phyloP scores from a whole-genome alignment of 1,140 invertebrate genomes.

The Ceratitis capitata region DNA sequence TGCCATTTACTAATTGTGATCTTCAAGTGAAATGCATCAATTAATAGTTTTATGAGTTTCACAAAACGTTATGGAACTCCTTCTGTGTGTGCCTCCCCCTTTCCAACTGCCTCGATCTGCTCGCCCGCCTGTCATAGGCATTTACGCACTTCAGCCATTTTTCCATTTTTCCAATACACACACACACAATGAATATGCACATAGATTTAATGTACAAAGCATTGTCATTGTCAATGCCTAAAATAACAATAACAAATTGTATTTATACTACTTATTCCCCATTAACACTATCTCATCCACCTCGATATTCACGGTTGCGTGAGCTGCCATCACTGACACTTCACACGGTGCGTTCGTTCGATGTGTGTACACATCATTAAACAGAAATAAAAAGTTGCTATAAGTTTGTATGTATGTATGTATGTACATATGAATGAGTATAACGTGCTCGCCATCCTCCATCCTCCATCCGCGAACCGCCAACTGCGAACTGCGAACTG shows the following conservation, averaged over 20 bases:
- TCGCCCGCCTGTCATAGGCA: background rate
- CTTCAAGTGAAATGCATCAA: background rate
- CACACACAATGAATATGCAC: too few species aligned
- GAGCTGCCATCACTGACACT: background rate
- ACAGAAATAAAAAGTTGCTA: constrained; percentile 18
- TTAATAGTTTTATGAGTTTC: background rate
- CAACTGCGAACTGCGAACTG: background rate
- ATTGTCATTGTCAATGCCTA: background rate
- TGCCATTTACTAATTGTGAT: background rate
- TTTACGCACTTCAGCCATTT: background rate
- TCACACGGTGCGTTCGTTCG: constrained; percentile 29
- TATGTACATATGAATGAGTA: too few species aligned
- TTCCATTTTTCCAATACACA: too few species aligned
- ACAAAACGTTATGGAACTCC: background rate
- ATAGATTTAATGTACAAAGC: background rate
- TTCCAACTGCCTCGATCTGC: background rate
- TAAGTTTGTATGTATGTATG: too few species aligned
- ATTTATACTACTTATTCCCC: background rate
- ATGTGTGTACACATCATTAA: constrained; percentile 34
- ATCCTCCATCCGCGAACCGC: background rate
- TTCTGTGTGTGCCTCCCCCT: background rate
- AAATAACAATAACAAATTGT: background rate
- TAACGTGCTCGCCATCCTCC: background rate
- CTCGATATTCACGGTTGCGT: background rate
- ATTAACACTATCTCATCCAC: background rate